Evolutionary conservation across 2,888 invertebrate species (phyloP).

Genomic region (Lasius platythorax): DNA sequence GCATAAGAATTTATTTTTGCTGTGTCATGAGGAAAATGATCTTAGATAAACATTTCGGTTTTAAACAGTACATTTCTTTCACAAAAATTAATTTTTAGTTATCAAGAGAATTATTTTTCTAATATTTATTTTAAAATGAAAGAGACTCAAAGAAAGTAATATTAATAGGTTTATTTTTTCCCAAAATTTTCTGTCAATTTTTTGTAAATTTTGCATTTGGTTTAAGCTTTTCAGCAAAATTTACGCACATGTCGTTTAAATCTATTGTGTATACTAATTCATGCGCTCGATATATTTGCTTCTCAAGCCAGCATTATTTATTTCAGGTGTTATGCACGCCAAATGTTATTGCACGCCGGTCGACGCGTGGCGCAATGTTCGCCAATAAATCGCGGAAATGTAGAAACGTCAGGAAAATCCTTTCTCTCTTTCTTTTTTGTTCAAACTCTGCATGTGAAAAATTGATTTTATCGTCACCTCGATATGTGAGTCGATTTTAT

Average conservation of each 20-base stretch:
- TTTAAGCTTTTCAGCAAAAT: not conserved
- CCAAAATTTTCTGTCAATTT: not conserved
- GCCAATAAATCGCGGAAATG: constrained; percentile 26
- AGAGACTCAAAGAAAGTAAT: not conserved
- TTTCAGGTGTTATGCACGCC: not conserved
- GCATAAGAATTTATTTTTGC: constrained; percentile 9
- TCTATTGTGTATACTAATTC: constrained; percentile 2
- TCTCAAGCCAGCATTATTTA: not conserved
- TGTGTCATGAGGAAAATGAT: not conserved
- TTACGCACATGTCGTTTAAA: not conserved
- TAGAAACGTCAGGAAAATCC: not conserved
- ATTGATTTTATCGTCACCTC: constrained; percentile 19
- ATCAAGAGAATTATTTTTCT: not conserved
- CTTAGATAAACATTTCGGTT: not conserved
- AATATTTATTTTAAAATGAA: not conserved
- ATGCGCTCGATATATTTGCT: constrained; percentile 31
- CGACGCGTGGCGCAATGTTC: not conserved
- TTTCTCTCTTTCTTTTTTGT: not conserved
- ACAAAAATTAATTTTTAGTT: not conserved
- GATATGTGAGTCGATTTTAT: not conserved
- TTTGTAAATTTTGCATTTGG: not conserved
- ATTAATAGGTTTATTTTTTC: not conserved
- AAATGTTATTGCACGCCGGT: constrained; percentile 37
- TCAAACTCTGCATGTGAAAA: constrained; percentile 22
- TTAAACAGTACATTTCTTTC: not conserved